Conservation (phyloP, 2,888 invertebrate genomes). For the Tromatobia lineatoria region DNA sequence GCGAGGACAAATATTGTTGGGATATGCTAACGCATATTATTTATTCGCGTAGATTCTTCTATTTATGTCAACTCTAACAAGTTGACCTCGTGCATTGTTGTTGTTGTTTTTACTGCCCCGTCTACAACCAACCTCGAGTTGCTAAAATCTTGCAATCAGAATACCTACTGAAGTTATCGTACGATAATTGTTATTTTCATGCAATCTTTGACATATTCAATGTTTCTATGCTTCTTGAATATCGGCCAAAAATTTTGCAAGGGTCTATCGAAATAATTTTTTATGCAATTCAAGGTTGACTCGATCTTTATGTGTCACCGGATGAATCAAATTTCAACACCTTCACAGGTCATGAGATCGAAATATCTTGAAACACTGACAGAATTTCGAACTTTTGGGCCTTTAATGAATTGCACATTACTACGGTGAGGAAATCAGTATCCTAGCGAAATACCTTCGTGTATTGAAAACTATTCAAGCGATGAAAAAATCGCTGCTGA, state of each 20-base stretch:
- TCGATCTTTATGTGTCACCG: too few relatives aligned
- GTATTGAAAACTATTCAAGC: background rate
- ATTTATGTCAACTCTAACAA: background rate
- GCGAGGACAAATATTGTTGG: background rate
- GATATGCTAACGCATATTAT: background rate
- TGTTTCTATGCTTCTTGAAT: too few relatives aligned
- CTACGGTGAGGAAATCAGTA: too few relatives aligned
- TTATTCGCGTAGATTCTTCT: background rate
- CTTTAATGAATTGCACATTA: too few relatives aligned
- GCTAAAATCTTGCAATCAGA: background rate
- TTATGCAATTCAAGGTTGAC: too few relatives aligned
- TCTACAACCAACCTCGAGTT: background rate
- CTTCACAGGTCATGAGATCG: too few relatives aligned
- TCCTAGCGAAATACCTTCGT: too few relatives aligned
- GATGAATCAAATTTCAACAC: too few relatives aligned
- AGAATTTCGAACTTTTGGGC: too few relatives aligned
- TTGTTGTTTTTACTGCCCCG: background rate
- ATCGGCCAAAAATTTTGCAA: background rate
- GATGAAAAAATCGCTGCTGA: background rate
- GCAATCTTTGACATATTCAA: too few relatives aligned
- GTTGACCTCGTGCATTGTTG: background rate
- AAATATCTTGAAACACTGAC: too few relatives aligned
- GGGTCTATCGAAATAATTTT: background rate
- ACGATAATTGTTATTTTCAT: too few relatives aligned
- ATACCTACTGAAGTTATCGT: background rate